Base-by-base conservation (phyloP, 2,797 vertebrate species). In the Erethizon dorsatum region DNA sequence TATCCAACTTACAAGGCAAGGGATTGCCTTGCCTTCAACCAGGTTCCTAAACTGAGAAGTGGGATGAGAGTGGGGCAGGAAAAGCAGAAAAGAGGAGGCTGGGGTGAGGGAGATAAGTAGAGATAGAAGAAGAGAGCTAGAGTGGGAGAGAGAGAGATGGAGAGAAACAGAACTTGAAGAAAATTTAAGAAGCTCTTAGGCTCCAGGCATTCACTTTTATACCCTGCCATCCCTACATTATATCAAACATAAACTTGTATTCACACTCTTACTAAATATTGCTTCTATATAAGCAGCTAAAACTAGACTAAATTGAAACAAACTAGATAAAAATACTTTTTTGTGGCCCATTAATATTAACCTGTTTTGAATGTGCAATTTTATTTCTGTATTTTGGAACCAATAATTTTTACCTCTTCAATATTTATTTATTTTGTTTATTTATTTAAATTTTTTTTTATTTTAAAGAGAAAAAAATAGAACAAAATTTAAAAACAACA, bases 381-480 rank as follows among this genome's bases (percentile, higher is more conserved):
- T 92, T 93, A 37, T 52, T 92, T 90, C 37, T 73, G 26, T 65
- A 88, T 69, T 50, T 82, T 92, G 28, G n/a, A 80, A 41, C 3
- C 41, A 56, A 31, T 89, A 83, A 50, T 82, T 80, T 95, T 73
- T 79, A 90, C n/a, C n/a, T 59, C 3, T 80, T 33, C 26, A 69
- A 26, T 52, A 75, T 77, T 63, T 79, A 73, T n/a, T n/a, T n/a
- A n/a, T n/a, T n/a, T n/a, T n/a, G n/a, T n/a, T n/a, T n/a, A n/a
- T n/a, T n/a, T n/a, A n/a, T n/a, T n/a, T n/a, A n/a, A n/a, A n/a
- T n/a, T n/a, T n/a, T n/a, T n/a, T n/a, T n/a, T n/a, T n/a, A n/a
- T n/a, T n/a, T n/a, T n/a, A n/a, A n/a, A n/a, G n/a, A n/a, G n/a
- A n/a, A n/a, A n/a, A n/a, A n/a, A n/a, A n/a, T n/a, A n/a, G n/a